These are phyloP conservation scores for Chaenodraco wilsoni DNA, from an alignment of 2,797 vertebrate genomes.

Conservation along the genomic window DNA sequence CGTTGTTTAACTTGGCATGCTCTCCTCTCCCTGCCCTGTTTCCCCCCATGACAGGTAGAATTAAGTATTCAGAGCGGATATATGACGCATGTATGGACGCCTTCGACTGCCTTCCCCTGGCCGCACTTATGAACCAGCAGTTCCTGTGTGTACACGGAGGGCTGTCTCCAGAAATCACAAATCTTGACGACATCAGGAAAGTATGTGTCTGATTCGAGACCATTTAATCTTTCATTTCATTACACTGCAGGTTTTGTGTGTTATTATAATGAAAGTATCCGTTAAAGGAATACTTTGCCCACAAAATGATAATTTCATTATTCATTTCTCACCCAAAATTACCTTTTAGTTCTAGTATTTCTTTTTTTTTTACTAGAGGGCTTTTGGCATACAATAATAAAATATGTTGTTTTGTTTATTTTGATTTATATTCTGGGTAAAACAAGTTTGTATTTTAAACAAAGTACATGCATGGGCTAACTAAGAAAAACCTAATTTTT, in stretches of 20 bases:
- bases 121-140: conserved; percentile 99
- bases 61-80: conserved; percentile 99
- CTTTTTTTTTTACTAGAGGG: no score
- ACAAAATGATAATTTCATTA: no score
- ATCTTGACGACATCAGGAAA: conserved; percentile 99
- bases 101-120: conserved; percentile 99
- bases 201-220: conserved; percentile 85
- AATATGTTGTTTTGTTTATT: no score
- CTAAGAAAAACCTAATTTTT: no score
- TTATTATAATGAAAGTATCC: conserved; percentile 27
- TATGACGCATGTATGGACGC: conserved; percentile 99
- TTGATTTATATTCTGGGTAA: no score
- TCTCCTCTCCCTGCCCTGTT: conserved; percentile 51
- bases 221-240: conserved; percentile 37
- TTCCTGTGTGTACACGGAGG: conserved; percentile 98
- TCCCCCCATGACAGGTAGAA: conserved; percentile 91
- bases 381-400: no score
- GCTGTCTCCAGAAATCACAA: conserved; percentile 99
- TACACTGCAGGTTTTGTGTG: conserved; percentile 22
- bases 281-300: background rate
- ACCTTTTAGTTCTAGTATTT: no score
- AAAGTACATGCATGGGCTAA: no score
- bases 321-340: no score
- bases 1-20: conserved; percentile 72
- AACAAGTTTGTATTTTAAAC: no score